A percentile compares a stretch with the other conserved stretches of the same genome.
These are phyloP conservation scores for Hippoglossus stenolepis DNA, from an alignment of 2,113 vertebrate species.

Conservation along the genomic window DNA sequence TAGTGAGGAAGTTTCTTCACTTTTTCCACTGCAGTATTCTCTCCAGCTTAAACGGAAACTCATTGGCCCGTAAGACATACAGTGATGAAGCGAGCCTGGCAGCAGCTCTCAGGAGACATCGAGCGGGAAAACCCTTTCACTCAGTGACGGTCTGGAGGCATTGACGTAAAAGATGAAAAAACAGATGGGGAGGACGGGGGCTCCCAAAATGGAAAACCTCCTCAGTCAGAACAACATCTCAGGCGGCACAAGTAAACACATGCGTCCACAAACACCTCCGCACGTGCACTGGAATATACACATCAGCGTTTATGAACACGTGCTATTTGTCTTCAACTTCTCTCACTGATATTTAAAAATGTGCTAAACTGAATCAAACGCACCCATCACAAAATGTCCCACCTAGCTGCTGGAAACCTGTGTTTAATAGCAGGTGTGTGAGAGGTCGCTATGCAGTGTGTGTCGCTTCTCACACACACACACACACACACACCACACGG, in stretches of 20 bases:
- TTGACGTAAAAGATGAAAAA: conserved; percentile 61
- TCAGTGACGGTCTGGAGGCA: conserved; percentile 48
- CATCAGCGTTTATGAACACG: no score
- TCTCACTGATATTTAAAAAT: background rate
- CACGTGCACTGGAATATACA: background rate
- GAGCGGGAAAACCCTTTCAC: conserved; percentile 75
- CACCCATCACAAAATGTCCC: background rate
- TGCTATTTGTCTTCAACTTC: background rate
- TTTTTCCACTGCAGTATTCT: conserved; percentile 51
- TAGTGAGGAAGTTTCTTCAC: conserved; percentile 48
- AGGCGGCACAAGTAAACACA: conserved; percentile 22
- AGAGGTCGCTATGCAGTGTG: background rate
- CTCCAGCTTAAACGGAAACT: conserved; percentile 5
- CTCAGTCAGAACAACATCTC: conserved; percentile 47
- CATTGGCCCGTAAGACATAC: conserved; percentile 24
- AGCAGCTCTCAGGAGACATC: conserved; percentile 49
- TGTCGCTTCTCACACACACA: background rate
- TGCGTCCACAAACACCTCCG: background rate
- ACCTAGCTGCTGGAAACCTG: conserved; percentile 5
- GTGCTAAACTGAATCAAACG: background rate
- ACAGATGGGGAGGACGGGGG: conserved; percentile 48
- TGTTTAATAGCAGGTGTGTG: conserved; percentile 23
- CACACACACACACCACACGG: background rate
- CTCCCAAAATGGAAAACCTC: conserved; percentile 68
- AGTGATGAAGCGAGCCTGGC: conserved; percentile 43